phyloP scores from a whole-genome alignment of 2,888 invertebrate species.

The Melitaea athalia region DNA sequence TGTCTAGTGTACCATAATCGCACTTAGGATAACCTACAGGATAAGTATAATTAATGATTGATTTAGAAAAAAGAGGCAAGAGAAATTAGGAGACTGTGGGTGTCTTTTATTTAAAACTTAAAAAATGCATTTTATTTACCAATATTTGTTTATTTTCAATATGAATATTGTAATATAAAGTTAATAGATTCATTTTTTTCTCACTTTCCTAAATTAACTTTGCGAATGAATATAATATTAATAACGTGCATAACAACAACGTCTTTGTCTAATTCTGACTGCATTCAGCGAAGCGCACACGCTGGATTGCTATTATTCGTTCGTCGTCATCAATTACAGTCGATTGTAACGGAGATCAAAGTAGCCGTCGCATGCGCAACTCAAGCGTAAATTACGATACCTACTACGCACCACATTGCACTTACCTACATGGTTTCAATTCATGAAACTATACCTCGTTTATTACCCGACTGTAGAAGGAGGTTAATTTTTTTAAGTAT shows the following conservation, averaged over 20 bases:
- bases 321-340: constrained; percentile 73
- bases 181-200: too few species aligned
- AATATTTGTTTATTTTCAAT: too few species aligned
- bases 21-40: too few species aligned
- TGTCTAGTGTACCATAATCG: too few species aligned
- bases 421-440: constrained; percentile 3
- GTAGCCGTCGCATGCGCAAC: constrained; percentile 65
- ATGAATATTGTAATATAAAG: too few species aligned
- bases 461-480: not conserved
- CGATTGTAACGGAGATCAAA: constrained; percentile 80
- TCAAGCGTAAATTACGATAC: constrained; percentile 63
- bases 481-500: too few species aligned
- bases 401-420: constrained; percentile 11
- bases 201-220: not conserved
- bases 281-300: constrained; percentile 44
- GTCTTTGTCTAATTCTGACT: not conserved
- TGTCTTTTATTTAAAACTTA: too few species aligned
- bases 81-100: too few species aligned
- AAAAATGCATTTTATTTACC: too few species aligned
- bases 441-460: not conserved
- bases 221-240: not conserved
- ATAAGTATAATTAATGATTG: too few species aligned
- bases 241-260: not conserved
- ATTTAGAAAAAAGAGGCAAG: too few species aligned
- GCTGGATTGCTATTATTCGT: constrained; percentile 56